Evolutionary conservation across 2,888 invertebrate genomes (phyloP).

Genomic region (Stenurella melanura): DNA sequence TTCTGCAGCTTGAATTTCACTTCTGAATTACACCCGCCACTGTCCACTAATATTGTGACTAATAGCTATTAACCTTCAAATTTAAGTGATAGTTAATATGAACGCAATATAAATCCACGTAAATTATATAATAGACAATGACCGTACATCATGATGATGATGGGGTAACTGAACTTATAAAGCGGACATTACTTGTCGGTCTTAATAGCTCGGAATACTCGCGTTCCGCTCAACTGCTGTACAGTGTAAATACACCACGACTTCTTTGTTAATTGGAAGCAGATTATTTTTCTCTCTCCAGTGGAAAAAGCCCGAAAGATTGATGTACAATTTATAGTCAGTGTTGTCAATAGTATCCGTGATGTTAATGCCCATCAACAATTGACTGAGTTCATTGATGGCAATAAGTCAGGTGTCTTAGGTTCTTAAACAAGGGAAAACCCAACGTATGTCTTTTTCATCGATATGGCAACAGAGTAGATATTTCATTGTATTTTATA

Average conservation of each 20-base stretch:
- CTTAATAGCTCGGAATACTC: slow-evolving; percentile 17
- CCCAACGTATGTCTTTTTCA: too few relatives aligned
- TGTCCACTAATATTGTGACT: background rate
- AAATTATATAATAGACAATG: slow-evolving; percentile 34
- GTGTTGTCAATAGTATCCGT: too few relatives aligned
- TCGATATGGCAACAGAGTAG: too few relatives aligned
- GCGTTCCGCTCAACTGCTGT: slow-evolving; percentile 7
- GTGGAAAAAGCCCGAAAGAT: background rate
- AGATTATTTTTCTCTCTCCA: background rate
- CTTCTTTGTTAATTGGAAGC: background rate
- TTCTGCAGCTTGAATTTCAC: too few relatives aligned
- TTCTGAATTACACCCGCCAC: background rate
- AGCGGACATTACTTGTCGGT: slow-evolving; percentile 26
- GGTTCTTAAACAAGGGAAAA: too few relatives aligned
- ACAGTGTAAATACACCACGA: background rate
- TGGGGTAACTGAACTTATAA: slow-evolving; percentile 50
- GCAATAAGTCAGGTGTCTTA: too few relatives aligned
- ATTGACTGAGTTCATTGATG: too few relatives aligned
- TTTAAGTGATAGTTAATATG: slow-evolving; percentile 5
- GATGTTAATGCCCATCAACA: too few relatives aligned
- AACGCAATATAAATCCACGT: slow-evolving; percentile 9
- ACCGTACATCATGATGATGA: slow-evolving; percentile 15
- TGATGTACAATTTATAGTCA: too few relatives aligned
- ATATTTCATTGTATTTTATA: too few relatives aligned
- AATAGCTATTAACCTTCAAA: slow-evolving; percentile 12